phyloP scores from a whole-genome alignment of 1,140 invertebrate genomes.

The Leptoteleia sp. region DNA sequence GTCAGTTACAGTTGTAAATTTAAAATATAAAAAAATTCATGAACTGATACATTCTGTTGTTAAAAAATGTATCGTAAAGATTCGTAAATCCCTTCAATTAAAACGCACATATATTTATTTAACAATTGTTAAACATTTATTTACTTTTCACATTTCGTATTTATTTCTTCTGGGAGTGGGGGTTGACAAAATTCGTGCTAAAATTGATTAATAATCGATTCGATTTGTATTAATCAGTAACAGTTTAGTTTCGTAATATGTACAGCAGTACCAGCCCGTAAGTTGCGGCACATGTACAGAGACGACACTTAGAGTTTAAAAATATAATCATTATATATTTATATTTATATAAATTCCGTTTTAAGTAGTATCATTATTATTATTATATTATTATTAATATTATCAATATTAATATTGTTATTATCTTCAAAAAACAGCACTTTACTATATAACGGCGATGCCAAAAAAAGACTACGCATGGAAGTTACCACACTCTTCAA shows the following conservation, averaged over 20 bases:
- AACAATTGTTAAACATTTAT: constrained; percentile 51
- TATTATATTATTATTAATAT: constrained; percentile 70
- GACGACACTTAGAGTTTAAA: constrained; percentile 82
- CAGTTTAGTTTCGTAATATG: constrained; percentile 74
- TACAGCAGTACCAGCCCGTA: constrained; percentile 74
- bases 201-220: constrained; percentile 64
- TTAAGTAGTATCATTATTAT: constrained; percentile 76
- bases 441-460: constrained; percentile 79
- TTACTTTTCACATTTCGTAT: constrained; percentile 60
- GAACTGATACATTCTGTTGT: neutral
- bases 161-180: constrained; percentile 45
- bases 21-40: neutral
- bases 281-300: constrained; percentile 75
- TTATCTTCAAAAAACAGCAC: constrained; percentile 81
- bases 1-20: neutral
- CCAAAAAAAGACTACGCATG: constrained; percentile 78
- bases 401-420: constrained; percentile 74
- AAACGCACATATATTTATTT: constrained; percentile 26
- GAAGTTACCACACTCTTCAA: constrained; percentile 80
- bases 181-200: constrained; percentile 66
- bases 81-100: constrained; percentile 31
- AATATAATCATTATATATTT: constrained; percentile 80
- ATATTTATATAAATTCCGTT: constrained; percentile 69
- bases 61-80: neutral
- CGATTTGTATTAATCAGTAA: constrained; percentile 69